Evolutionary conservation across 2,113 vertebrate genomes (phyloP).

Genomic region (Ibidorhyncha struthersii): DNA sequence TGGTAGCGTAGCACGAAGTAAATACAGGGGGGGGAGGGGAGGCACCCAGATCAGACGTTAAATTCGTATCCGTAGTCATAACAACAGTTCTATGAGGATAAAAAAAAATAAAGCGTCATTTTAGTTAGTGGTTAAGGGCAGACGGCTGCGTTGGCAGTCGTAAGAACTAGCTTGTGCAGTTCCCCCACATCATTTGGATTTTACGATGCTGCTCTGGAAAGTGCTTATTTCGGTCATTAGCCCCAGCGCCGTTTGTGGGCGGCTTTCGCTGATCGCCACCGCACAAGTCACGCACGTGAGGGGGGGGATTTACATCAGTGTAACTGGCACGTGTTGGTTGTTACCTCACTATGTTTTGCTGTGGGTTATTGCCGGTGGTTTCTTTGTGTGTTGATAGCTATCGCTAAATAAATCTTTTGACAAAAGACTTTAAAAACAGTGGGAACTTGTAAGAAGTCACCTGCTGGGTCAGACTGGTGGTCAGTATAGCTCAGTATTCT

Average conservation of each 20-base stretch:
- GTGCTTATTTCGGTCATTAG: accelerated
- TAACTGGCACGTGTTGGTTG: accelerated
- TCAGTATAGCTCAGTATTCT: accelerated
- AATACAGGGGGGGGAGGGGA: too few relatives aligned
- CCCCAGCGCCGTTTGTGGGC: background rate
- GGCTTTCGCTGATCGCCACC: accelerated
- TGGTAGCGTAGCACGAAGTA: accelerated
- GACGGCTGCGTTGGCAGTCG: accelerated
- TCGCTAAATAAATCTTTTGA: background rate
- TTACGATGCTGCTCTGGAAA: background rate
- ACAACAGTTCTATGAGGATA: accelerated
- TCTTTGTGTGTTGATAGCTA: accelerated
- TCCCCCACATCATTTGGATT: accelerated
- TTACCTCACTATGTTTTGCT: accelerated
- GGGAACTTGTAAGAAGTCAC: background rate
- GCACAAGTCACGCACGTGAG: accelerated
- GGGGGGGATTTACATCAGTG: background rate
- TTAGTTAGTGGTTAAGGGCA: accelerated
- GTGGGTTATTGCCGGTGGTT: background rate
- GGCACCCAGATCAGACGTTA: accelerated
- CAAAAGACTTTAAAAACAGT: background rate
- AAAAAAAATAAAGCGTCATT: background rate
- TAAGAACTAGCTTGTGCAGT: background rate
- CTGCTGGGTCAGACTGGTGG: background rate
- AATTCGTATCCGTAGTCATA: accelerated